Evolutionary conservation across 1,140 invertebrate genomes (phyloP), one percentile per base, ranked within the genome.

Genomic region (Gryon sp.): DNA sequence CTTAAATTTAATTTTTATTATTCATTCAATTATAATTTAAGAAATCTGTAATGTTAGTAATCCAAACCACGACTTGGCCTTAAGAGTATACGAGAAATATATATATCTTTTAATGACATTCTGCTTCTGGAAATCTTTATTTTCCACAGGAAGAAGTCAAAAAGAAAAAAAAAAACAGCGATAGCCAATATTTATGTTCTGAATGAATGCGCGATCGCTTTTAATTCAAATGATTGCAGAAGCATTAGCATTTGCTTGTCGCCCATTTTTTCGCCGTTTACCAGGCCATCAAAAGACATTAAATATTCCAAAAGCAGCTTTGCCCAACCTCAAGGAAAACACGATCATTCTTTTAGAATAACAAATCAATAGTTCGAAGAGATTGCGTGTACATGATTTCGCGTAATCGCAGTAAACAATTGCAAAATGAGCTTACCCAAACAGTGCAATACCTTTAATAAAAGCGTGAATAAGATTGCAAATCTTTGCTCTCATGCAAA

Each of bases 361-460:
- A 45, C 30, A 19, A 63, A 72, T 63, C 57, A 43, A 70, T 52
- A 72, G 22, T 19, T 4, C 22, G 20, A 18, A 18, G 32, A 18
- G 9, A 36, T 34, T 12, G 34, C 11, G 12, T 34, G 16, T 48
- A 32, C 16, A 68, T 40, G 24, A 72, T 53, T 62, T 50, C 19
- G 8, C 30, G 38, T 55, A 72, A 72, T 53, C 36, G 16, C 14
- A 41, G 60, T 53, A 72, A 52, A 32, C 26, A 48, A 30, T 60
- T 43, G n/a, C 26, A 16, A 41, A 50, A 28, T 18, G 12, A 41
- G 22, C 41, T 52, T 32, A 24, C 18, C 32, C 40, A 16, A 11
- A 41, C 46, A 22, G 16, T 9, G 19, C 20, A 43, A 45, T 66
- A 28, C 28, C 30, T 43, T 53, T 43, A n/a, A 53, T 45, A 18